Evolutionary conservation across 2,888 invertebrate genomes (phyloP).

Genomic region (Pristionchus fissidentatus): DNA sequence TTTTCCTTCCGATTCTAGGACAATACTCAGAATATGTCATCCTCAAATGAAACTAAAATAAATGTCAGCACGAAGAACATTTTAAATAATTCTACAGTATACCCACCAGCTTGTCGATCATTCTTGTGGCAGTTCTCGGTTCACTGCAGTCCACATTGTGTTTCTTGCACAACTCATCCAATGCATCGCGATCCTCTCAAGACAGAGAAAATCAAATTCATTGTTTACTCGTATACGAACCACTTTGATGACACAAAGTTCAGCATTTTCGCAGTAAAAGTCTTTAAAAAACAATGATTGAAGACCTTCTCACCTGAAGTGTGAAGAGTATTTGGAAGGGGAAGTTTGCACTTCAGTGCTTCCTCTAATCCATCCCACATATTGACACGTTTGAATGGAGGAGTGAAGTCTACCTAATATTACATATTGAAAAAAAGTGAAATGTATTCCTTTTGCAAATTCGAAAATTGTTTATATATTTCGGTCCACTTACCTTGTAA

Average conservation of each 20-base stretch:
- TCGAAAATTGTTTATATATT: neutral
- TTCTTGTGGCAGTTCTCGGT: constrained; percentile 91
- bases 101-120: constrained; percentile 86
- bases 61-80: too few relatives aligned
- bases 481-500: constrained; percentile 76
- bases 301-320: constrained; percentile 76
- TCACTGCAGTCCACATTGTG: constrained; percentile 92
- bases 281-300: neutral
- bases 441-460: neutral
- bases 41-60: neutral
- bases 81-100: neutral
- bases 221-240: too few relatives aligned
- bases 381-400: constrained; percentile 91
- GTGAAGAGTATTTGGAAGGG: constrained; percentile 76
- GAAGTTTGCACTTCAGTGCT: constrained; percentile 80
- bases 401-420: constrained; percentile 91
- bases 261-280: neutral
- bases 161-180: constrained; percentile 87
- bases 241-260: too few relatives aligned
- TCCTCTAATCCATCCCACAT: constrained; percentile 94
- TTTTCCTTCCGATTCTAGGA: too few relatives aligned
- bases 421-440: neutral
- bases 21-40: too few relatives aligned
- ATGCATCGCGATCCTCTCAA: constrained; percentile 83
- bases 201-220: too few relatives aligned